Evolutionary conservation across 1,140 invertebrate genomes (phyloP), one percentile per base, ranked within the genome.

Genomic region (Neoseiulus cucumeris): DNA sequence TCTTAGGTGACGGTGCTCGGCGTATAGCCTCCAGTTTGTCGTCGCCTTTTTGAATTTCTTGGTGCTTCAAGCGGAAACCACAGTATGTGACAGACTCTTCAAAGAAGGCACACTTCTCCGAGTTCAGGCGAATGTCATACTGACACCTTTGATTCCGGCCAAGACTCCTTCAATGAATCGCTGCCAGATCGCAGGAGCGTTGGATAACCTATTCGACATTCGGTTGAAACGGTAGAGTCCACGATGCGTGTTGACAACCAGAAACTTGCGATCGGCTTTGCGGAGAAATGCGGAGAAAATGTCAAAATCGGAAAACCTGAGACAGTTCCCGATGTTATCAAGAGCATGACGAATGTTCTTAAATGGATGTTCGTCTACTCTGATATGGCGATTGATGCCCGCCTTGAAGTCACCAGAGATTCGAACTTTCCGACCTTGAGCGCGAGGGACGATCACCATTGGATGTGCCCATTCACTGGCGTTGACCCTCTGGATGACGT

Each of bases 21-120:
- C 42, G 25, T 6, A 67, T 67, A 7, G 66, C 66, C 17, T 42
- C 51, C 18, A 67, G 14, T 4, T 67, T 67, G 33, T 20, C 28
- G 7, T 67, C 42, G n/a, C 12, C n/a, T 44, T 44, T 44, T 12
- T n/a, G 12, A 12, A 44, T n/a, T 44, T n/a, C 42, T 44, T 44
- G 12, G 12, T 12, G 12, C 42, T 12, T 12, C n/a, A 44, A n/a
- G 12, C n/a, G 12, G 42, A 44, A 44, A 44, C 42, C 42, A n/a
- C 42, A 44, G n/a, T 44, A 44, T n/a, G 12, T 44, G 12, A 44
- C 42, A 44, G 12, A 12, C 42, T n/a, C n/a, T n/a, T 44, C 12
- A 12, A 44, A 12, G 42, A 44, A 44, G 12, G n/a, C 42, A n/a
- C 42, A 12, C 42, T 44, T 44, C 42, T 44, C n/a, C n/a, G n/a